Percentiles rank a stretch among this genome's conserved stretches.
Evolutionary conservation across 2,113 vertebrate species (phyloP).

Genomic region (Silurus glanis): DNA sequence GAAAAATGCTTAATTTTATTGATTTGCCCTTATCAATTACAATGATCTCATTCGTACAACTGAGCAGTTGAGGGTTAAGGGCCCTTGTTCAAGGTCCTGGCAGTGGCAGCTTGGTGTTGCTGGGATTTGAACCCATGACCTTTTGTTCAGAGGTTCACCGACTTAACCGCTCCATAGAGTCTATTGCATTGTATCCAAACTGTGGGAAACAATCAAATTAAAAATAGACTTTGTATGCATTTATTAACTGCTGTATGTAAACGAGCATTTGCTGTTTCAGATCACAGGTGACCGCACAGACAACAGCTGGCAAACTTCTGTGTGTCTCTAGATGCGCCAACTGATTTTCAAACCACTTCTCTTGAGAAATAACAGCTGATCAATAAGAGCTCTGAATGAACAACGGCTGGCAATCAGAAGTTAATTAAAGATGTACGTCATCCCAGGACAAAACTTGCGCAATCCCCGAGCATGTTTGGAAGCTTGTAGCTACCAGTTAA

Average conservation of each 20-base stretch:
- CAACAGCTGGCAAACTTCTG: background rate
- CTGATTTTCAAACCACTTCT: background rate
- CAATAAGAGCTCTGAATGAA: background rate
- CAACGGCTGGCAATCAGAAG: slow-evolving; percentile 12
- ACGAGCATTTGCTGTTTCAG: too few relatives aligned
- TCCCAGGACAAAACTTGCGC: background rate
- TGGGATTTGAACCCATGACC: too few relatives aligned
- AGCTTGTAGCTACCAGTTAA: slow-evolving; percentile 13
- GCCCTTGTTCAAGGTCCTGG: too few relatives aligned
- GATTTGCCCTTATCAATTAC: too few relatives aligned
- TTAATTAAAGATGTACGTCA: background rate
- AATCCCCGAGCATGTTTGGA: background rate
- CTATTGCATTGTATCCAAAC: background rate
- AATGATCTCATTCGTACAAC: too few relatives aligned
- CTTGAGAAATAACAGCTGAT: background rate
- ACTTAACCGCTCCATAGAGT: too few relatives aligned
- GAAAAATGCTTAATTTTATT: too few relatives aligned
- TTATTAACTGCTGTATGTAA: background rate
- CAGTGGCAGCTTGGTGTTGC: too few relatives aligned
- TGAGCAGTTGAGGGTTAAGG: too few relatives aligned
- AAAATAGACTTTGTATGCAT: background rate
- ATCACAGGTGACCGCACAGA: background rate
- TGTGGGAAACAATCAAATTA: background rate
- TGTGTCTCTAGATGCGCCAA: background rate
- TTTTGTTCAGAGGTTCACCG: too few relatives aligned